A percentile compares a stretch with the other conserved stretches of the same genome.
phyloP scores from a whole-genome alignment of 2,113 vertebrate genomes.

The Heterotis niloticus region DNA sequence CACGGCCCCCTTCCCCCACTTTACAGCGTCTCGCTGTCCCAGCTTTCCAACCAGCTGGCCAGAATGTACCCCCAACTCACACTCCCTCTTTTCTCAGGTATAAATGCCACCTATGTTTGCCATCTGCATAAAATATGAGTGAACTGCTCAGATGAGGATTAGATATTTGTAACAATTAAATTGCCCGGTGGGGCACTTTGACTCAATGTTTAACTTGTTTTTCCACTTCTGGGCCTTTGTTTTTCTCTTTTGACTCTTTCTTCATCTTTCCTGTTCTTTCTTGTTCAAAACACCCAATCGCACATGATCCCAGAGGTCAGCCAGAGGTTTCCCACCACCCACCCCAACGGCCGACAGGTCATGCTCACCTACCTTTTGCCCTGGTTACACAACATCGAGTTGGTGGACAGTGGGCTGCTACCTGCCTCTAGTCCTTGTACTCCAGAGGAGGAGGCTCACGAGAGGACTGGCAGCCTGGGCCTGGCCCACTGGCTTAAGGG shows the following conservation, averaged over 20 bases:
- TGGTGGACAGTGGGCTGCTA: slow-evolving; percentile 87
- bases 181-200: no score
- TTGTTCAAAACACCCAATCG: background rate
- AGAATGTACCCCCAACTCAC: slow-evolving; percentile 98
- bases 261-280: background rate
- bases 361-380: slow-evolving; percentile 97
- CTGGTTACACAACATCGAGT: slow-evolving; percentile 95
- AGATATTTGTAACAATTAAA: background rate
- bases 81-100: slow-evolving; percentile 96
- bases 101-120: background rate
- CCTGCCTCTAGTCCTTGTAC: slow-evolving; percentile 89
- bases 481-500: slow-evolving; percentile 76
- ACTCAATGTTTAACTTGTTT: no score
- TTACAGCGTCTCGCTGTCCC: slow-evolving; percentile 87
- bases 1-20: slow-evolving; percentile 89
- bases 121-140: background rate
- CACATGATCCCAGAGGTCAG: slow-evolving; percentile 75
- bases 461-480: slow-evolving; percentile 65
- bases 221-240: no score
- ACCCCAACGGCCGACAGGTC: slow-evolving; percentile 91
- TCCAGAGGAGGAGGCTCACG: slow-evolving; percentile 81
- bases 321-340: slow-evolving; percentile 91
- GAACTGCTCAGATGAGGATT: background rate
- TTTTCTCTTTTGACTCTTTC: no score
- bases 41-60: slow-evolving; percentile 87